phyloP scores from a whole-genome alignment of 2,888 invertebrate species.

The Cistogaster globosa region DNA sequence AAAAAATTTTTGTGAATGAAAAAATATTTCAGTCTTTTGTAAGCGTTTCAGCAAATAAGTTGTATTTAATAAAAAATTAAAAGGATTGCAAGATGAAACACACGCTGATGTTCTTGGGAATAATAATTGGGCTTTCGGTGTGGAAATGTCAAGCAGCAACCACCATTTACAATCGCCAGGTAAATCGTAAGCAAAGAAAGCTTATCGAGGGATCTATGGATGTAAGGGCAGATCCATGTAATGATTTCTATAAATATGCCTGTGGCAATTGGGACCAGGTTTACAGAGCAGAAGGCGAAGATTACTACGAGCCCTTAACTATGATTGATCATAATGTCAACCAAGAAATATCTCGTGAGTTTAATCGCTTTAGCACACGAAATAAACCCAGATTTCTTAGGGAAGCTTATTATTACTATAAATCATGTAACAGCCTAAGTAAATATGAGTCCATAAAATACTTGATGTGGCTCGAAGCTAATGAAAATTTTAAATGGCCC shows the following conservation, averaged over 20 bases:
- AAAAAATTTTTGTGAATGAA: slow-evolving; percentile 27
- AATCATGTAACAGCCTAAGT: slow-evolving; percentile 58
- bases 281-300: slow-evolving; percentile 5
- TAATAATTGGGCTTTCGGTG: background rate
- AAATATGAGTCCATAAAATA: slow-evolving; percentile 59
- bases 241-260: slow-evolving; percentile 70
- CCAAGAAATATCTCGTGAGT: slow-evolving; percentile 46
- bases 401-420: slow-evolving; percentile 59
- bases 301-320: slow-evolving; percentile 66
- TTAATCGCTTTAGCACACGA: slow-evolving; percentile 49
- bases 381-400: slow-evolving; percentile 55
- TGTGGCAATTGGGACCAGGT: slow-evolving; percentile 72
- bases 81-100: slow-evolving; percentile 22
- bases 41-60: slow-evolving; percentile 25
- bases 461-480: slow-evolving; percentile 59
- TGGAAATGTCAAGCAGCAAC: background rate
- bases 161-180: background rate
- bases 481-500: slow-evolving; percentile 70
- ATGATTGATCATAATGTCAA: slow-evolving; percentile 68
- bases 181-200: slow-evolving; percentile 43
- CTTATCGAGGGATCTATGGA: slow-evolving; percentile 68
- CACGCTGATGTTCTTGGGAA: background rate
- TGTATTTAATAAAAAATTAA: slow-evolving; percentile 2
- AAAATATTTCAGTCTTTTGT: slow-evolving; percentile 27
- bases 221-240: slow-evolving; percentile 65